Conservation (phyloP, 2,797 vertebrate species). For the Mormyrops attenuatus region DNA sequence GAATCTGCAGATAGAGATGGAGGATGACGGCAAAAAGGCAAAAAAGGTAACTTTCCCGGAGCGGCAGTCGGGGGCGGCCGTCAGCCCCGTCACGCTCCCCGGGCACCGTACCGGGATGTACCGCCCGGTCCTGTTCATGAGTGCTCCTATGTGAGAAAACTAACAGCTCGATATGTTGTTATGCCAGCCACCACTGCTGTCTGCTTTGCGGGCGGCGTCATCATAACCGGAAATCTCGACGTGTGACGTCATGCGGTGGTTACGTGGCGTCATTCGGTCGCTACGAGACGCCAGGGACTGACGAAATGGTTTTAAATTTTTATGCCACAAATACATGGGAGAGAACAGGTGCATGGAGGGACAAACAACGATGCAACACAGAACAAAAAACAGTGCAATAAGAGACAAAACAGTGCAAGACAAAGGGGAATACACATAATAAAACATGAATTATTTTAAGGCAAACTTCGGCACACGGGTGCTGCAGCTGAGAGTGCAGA, state of each 20-base stretch:
- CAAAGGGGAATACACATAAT: neutral
- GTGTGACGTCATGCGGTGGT: neutral
- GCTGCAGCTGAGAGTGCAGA: neutral
- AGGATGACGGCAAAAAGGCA: slow-evolving; percentile 79
- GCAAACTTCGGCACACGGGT: neutral
- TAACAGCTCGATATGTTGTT: neutral
- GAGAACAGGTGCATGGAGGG: neutral
- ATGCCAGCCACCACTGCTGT: neutral
- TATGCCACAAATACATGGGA: neutral
- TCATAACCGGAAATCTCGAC: slow-evolving; percentile 1
- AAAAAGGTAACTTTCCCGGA: slow-evolving; percentile 65
- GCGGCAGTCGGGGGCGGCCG: neutral
- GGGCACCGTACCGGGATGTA: neutral
- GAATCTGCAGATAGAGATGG: slow-evolving; percentile 66
- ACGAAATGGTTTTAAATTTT: neutral
- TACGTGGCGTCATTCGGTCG: neutral
- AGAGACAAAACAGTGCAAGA: neutral
- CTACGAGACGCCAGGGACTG: neutral
- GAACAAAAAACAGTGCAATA: neutral
- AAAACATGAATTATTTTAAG: neutral
- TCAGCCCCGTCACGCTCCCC: neutral
- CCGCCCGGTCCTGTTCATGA: neutral
- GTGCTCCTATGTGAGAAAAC: neutral
- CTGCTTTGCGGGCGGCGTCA: neutral
- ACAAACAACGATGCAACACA: neutral